Conservation (phyloP, 2,797 vertebrate genomes). For the Thalassophryne amazonica region DNA sequence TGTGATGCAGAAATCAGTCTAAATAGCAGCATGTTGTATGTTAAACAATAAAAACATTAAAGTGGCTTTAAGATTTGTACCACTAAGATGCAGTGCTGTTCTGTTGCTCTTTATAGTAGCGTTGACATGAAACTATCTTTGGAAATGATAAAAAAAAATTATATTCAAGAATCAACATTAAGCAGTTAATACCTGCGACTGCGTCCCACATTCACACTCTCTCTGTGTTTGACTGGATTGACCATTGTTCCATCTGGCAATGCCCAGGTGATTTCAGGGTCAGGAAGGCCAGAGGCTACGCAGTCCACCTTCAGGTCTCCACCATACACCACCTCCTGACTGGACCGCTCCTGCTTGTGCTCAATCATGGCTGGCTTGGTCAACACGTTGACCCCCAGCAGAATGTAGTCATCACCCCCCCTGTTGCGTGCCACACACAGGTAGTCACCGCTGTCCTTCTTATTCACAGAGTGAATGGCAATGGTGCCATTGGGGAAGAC, state of each 20-base stretch:
- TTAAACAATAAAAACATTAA: too few relatives aligned
- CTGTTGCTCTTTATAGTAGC: too few relatives aligned
- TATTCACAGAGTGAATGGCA: slow-evolving; percentile 78
- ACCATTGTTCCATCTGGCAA: slow-evolving; percentile 92
- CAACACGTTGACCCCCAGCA: slow-evolving; percentile 83
- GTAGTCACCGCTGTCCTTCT: slow-evolving; percentile 88
- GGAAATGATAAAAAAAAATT: too few relatives aligned
- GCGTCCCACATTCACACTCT: slow-evolving; percentile 63
- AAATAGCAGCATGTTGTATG: too few relatives aligned
- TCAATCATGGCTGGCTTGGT: slow-evolving; percentile 89
- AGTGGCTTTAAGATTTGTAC: too few relatives aligned
- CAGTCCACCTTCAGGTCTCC: slow-evolving; percentile 90
- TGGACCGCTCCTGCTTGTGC: slow-evolving; percentile 75
- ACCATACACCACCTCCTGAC: slow-evolving; percentile 83
- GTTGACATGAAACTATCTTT: too few relatives aligned
- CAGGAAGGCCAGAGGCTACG: slow-evolving; percentile 88
- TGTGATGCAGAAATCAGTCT: too few relatives aligned
- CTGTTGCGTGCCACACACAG: slow-evolving; percentile 89
- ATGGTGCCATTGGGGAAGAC: slow-evolving; percentile 87
- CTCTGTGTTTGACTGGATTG: slow-evolving; percentile 79
- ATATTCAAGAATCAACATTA: background rate
- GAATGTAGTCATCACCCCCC: slow-evolving; percentile 85
- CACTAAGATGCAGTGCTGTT: too few relatives aligned
- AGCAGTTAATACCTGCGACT: slow-evolving; percentile 66
- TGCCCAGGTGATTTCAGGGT: slow-evolving; percentile 90